Conservation (phyloP, 2,113 vertebrate species). For the Shinisaurus crocodilurus region DNA sequence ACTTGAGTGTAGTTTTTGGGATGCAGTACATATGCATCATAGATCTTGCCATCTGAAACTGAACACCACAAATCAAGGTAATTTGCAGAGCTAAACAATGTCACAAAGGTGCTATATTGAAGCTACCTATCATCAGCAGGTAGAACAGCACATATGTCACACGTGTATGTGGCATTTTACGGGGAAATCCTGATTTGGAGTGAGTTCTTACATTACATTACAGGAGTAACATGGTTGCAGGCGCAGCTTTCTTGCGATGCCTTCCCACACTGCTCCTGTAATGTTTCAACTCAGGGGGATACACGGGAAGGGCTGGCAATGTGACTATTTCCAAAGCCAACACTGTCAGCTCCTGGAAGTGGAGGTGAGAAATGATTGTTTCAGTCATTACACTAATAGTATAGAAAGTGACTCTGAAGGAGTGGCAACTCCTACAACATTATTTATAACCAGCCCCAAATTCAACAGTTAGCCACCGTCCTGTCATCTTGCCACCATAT, state of each 20-base stretch:
- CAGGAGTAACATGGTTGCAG: no score
- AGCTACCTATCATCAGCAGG: neutral
- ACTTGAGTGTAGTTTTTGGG: conserved; percentile 65
- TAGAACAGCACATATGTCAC: neutral
- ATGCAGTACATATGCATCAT: conserved; percentile 88
- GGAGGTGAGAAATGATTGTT: neutral
- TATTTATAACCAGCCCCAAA: neutral
- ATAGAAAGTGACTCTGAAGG: neutral
- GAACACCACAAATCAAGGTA: neutral
- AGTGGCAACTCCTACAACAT: neutral
- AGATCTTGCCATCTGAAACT: conserved; percentile 85
- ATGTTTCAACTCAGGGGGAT: neutral
- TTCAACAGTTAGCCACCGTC: neutral
- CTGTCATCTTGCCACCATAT: neutral
- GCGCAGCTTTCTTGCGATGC: no score
- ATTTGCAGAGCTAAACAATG: neutral
- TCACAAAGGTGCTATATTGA: neutral
- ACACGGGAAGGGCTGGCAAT: no score
- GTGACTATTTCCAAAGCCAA: neutral
- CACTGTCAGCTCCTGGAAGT: neutral
- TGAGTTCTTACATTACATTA: neutral
- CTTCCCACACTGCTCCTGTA: neutral
- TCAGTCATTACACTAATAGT: no score
- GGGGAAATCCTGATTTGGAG: neutral
- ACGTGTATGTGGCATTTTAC: neutral